Evolutionary conservation across 2,797 vertebrate genomes (phyloP).

Genomic region (Antrozous pallidus): DNA sequence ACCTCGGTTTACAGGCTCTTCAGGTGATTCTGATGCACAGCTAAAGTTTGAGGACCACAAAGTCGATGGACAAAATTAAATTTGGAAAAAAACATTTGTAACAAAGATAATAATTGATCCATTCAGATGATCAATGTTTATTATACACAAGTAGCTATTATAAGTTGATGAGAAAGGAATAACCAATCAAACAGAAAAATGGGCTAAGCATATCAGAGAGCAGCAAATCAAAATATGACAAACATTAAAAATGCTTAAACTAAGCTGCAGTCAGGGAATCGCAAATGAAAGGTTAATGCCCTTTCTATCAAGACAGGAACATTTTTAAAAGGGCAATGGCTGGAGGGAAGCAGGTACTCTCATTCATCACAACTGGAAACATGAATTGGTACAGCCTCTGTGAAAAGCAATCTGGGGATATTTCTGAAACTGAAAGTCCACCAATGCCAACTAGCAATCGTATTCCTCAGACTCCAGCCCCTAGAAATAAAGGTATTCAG

Average conservation of each 20-base stretch:
- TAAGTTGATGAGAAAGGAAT: background rate
- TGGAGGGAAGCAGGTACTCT: background rate
- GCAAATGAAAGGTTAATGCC: background rate
- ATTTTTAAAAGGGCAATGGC: background rate
- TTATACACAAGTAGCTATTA: background rate
- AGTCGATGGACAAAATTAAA: background rate
- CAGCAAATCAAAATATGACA: background rate
- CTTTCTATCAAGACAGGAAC: background rate
- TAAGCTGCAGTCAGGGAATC: background rate
- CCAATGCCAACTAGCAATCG: background rate
- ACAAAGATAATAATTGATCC: slow-evolving; percentile 1
- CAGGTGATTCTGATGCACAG: background rate
- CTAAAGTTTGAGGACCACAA: background rate
- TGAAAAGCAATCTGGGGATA: background rate
- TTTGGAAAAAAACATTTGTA: background rate
- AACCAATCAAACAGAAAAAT: slow-evolving; percentile 25
- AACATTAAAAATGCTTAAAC: background rate
- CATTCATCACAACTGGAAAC: background rate
- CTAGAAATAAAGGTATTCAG: background rate
- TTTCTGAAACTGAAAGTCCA: background rate
- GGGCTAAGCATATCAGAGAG: background rate
- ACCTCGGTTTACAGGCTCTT: background rate
- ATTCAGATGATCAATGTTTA: background rate
- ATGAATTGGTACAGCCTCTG: background rate
- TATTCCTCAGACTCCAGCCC: background rate